Base-by-base conservation (phyloP, 35 echinoderm and acorn worm genomes). In the Lytechinus variegatus region DNA sequence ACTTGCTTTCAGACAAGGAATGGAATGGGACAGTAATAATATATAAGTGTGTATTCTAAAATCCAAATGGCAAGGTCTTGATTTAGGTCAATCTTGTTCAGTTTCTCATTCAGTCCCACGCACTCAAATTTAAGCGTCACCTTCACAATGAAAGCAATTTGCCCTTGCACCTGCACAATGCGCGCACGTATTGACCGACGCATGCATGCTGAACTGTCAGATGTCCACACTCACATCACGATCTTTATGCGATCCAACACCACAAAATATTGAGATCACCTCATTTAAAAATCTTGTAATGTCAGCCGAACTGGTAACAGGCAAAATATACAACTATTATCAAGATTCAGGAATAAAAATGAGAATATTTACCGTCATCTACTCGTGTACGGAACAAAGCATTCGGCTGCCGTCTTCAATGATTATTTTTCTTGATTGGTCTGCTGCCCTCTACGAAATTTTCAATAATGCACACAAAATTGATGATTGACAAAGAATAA, bases 381-480 rank as follows among this genome's bases (percentile, higher is more conserved):
- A 90, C 9, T 54, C 27, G 88, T 90, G 29, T 52, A 52, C 52
- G 88, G 88, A 90, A 90, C 88, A 90, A 90, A 90, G 88, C 88
- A 24, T 79, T 79, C 66, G n/a, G 66, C 66, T 79, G 88, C 88
- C 52, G 88, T 54, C 13, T 54, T 90, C 29, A 54, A 9, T 54
- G 9, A 90, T 90, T 90, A 90, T 90, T 90, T 90, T 28, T 90
- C 52, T 44, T 9, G 8, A 19, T 54, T 19, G 12, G 10, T 90
- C 33, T 90, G 88, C 88, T 90, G 88, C 88, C 88, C 88, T 90
- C 88, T 90, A 54, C 88, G 88, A 54, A 14, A 90, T 52, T 29
- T 90, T 12, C n/a, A n/a, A n/a, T 14, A 52, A 90, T 44, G 52
- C 52, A 44, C 9, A 33, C 33, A 44, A 44, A 44, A 44, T 44